A percentile compares a stretch with the other conserved stretches of the same genome.
Conservation (phyloP, 2,113 vertebrate genomes). For the Pelodiscus sinensis region DNA sequence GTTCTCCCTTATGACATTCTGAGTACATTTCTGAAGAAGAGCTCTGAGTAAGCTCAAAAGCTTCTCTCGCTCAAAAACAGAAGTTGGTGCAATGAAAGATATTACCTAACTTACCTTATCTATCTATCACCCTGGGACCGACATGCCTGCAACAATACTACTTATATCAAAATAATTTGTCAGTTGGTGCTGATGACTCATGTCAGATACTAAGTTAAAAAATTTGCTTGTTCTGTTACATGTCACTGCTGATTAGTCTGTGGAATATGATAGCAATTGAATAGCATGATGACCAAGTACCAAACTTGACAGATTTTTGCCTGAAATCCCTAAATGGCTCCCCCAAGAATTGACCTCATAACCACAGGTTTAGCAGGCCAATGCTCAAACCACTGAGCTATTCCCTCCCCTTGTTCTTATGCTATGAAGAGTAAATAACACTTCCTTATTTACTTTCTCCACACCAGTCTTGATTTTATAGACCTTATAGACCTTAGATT, state of each 20-base stretch:
- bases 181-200: background rate
- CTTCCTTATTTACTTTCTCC: too few species aligned
- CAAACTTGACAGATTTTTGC: too few species aligned
- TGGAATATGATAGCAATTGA: background rate
- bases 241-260: background rate
- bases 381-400: too few species aligned
- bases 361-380: too few species aligned
- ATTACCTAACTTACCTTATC: background rate
- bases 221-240: background rate
- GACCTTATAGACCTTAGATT: too few species aligned
- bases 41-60: background rate
- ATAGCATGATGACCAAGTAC: background rate
- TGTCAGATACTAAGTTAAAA: background rate
- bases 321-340: too few species aligned
- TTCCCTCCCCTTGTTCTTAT: too few species aligned
- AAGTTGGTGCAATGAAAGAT: background rate
- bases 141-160: background rate
- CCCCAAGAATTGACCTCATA: too few species aligned
- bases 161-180: background rate
- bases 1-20: background rate
- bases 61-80: background rate
- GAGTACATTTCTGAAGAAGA: background rate
- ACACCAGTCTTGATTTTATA: too few species aligned
- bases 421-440: too few species aligned
- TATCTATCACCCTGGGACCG: too few species aligned